phyloP scores from a whole-genome alignment of 2,113 vertebrate species.

The Aptenodytes forsteri region DNA sequence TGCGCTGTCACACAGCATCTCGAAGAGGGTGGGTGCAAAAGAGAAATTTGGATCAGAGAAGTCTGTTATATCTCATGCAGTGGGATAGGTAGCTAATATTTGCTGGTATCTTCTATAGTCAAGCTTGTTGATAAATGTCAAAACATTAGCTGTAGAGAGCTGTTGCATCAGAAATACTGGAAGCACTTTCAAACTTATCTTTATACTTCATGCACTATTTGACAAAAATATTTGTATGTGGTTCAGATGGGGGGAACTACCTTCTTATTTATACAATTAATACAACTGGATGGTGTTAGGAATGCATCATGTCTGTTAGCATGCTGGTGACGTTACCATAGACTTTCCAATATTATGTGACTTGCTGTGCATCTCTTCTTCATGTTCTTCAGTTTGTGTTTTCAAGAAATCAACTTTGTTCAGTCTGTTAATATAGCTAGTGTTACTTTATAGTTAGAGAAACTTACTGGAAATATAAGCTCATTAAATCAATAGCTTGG shows the following conservation, averaged over 20 bases:
- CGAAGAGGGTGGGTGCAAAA: background rate
- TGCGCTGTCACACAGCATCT: background rate
- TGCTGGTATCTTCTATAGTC: background rate
- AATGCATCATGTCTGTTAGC: background rate
- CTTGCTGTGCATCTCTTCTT: background rate
- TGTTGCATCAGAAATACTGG: background rate
- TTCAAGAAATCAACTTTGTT: background rate
- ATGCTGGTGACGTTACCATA: background rate
- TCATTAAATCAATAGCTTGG: background rate
- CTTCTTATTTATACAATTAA: background rate
- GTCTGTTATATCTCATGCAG: background rate
- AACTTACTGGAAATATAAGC: conserved; percentile 16
- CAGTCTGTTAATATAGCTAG: conserved; percentile 11
- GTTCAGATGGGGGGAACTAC: background rate
- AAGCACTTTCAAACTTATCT: background rate
- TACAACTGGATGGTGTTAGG: background rate
- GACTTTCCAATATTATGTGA: background rate
- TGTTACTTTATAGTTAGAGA: conserved; percentile 7
- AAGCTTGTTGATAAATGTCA: background rate
- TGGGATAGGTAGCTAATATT: background rate
- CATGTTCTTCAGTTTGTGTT: background rate
- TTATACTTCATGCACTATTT: background rate
- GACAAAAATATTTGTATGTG: background rate
- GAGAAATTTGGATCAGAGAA: background rate
- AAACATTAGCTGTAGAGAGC: background rate